phyloP scores from a whole-genome alignment of 2,113 vertebrate species.

The Danio rerio region DNA sequence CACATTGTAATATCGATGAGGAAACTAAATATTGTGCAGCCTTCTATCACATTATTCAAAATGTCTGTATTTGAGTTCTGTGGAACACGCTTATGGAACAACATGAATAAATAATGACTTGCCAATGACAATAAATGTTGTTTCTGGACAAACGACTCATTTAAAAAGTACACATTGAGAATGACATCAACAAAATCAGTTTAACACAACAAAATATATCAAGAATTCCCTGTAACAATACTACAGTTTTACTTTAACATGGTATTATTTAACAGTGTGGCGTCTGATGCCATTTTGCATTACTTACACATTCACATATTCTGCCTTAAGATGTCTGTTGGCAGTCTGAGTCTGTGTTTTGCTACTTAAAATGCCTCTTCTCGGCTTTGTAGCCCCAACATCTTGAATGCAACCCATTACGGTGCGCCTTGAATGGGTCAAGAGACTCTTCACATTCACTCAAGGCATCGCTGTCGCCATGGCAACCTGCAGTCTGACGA shows the following conservation, averaged over 20 bases:
- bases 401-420: slow-evolving; percentile 7
- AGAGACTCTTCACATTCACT: slow-evolving; percentile 15
- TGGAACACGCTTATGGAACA: background rate
- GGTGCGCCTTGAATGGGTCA: background rate
- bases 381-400: slow-evolving; percentile 21
- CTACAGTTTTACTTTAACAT: background rate
- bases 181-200: background rate
- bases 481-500: slow-evolving; percentile 13
- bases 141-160: background rate
- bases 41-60: background rate
- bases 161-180: background rate
- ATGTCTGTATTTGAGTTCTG: background rate
- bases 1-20: no score
- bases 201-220: background rate
- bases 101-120: background rate
- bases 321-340: background rate
- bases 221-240: background rate
- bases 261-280: background rate
- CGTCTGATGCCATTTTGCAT: background rate
- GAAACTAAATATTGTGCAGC: no score
- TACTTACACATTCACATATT: background rate
- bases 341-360: background rate
- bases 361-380: background rate
- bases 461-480: slow-evolving; percentile 20
- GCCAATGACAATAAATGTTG: background rate